Base-by-base conservation (phyloP, 64 coral and sea anemone species). In the Montipora cactus region DNA sequence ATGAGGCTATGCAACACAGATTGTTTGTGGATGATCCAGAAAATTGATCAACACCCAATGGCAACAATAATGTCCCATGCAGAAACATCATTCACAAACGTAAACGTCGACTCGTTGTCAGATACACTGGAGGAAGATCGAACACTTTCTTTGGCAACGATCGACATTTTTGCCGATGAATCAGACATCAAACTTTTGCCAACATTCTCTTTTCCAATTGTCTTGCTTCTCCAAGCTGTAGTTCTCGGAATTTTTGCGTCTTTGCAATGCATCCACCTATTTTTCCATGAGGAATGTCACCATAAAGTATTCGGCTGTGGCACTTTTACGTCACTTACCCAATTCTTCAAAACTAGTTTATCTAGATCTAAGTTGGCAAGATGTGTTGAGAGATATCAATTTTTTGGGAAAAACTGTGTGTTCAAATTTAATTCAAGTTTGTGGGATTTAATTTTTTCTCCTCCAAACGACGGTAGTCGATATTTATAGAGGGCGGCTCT, bases 261-360 rank as follows among this genome's bases (percentile, higher is more conserved):
- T 87, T 87, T 87, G 64, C 59, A 87, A 87, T 48, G 67, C 13
- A 87, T 50, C 83, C 83, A 72, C 37, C 5, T 73, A 87, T 87
- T 87, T 87, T 75, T 87, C 64, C 46, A 87, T 73, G 84, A 47
- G 68, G 20, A 87, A 87, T 87, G 67, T 87, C 15, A 51, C 84
- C 12, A 16, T 87, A 72, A 18, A 87, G 12, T 53, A 53, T 87
- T 87, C 68, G 64, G 11, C 83, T 51, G 68, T 74, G n/a, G 1
- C 44, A 87, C 47, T 87, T 20, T 74, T 87, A 87, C 12, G 84
- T 73, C 13, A 87, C 47, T 87, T 87, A 87, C 67, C 44, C 69
- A 70, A 87, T 87, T 87, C 69, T 74, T 73, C 67, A 49, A 87
- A 74, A 74, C 69, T 87, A 87, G 84, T 75, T 51, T 87, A 87